Conservation (phyloP, 2,113 vertebrate genomes). For the Eulemur macaco region DNA sequence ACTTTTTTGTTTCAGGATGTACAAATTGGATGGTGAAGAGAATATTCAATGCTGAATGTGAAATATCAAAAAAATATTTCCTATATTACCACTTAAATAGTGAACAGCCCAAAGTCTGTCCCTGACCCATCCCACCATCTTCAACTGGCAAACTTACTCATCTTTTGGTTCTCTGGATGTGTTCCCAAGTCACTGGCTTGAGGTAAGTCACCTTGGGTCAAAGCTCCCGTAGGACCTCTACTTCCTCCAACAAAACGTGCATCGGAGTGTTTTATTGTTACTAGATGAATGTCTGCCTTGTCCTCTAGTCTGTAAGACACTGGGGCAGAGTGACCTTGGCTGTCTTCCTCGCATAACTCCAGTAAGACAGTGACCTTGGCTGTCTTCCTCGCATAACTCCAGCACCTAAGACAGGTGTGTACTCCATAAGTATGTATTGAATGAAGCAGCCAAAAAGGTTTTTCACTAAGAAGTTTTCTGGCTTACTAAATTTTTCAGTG, state of each 20-base stretch:
- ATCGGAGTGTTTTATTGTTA: neutral
- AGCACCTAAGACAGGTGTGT: neutral
- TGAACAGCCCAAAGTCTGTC: neutral
- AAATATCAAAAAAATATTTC: neutral
- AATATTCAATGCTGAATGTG: neutral
- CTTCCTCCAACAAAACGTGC: neutral
- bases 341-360: neutral
- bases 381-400: neutral
- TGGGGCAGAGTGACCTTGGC: neutral
- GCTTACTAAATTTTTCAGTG: neutral
- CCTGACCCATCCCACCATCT: rapidly evolving
- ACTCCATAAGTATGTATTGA: neutral
- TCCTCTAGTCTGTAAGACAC: neutral
- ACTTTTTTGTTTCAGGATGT: neutral
- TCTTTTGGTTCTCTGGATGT: neutral
- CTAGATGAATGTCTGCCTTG: neutral
- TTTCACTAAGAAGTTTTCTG: neutral
- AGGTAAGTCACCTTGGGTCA: neutral
- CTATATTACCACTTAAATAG: neutral
- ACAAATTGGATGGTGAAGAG: neutral
- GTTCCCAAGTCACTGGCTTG: neutral
- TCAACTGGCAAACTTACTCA: neutral
- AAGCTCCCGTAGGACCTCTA: neutral
- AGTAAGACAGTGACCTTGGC: neutral
- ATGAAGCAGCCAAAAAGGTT: neutral